phyloP scores from a whole-genome alignment of 2,113 vertebrate genomes.

The Takifugu bimaculatus region DNA sequence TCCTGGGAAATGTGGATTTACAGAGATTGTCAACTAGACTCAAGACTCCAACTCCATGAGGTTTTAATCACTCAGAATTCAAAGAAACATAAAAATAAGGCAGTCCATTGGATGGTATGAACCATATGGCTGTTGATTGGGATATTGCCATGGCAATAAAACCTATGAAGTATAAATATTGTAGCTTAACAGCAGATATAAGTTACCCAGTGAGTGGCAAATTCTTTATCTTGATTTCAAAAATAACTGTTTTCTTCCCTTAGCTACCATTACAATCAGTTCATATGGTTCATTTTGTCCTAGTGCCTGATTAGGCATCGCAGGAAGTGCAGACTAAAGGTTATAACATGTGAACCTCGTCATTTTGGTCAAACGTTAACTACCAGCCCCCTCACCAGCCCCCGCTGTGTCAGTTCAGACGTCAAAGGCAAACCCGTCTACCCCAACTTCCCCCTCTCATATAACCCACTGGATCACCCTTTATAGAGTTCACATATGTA shows the following conservation, averaged over 20 bases:
- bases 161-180: slow-evolving; percentile 3
- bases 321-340: slow-evolving; percentile 1
- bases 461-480: slow-evolving; percentile 52
- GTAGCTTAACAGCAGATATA: slow-evolving; percentile 13
- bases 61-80: too few relatives aligned
- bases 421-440: slow-evolving; percentile 57
- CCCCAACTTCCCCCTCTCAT: slow-evolving; percentile 51
- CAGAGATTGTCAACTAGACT: neutral
- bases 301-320: slow-evolving; percentile 13
- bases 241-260: neutral
- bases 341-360: slow-evolving; percentile 6
- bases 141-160: neutral
- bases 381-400: slow-evolving; percentile 38
- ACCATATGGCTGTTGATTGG: neutral
- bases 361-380: slow-evolving; percentile 33
- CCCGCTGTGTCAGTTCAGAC: slow-evolving; percentile 58
- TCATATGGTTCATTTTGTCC: slow-evolving; percentile 10
- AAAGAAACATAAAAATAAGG: neutral
- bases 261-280: neutral
- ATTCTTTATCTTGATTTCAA: slow-evolving; percentile 5
- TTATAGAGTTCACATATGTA: slow-evolving; percentile 71
- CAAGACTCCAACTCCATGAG: too few relatives aligned
- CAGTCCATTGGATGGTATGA: slow-evolving; percentile 4
- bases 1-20: neutral
- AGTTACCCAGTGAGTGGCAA: slow-evolving; percentile 9